Percentiles rank a stretch among this genome's conserved stretches.
phyloP scores from a whole-genome alignment of 2,888 invertebrate species.

The Helleia helle region DNA sequence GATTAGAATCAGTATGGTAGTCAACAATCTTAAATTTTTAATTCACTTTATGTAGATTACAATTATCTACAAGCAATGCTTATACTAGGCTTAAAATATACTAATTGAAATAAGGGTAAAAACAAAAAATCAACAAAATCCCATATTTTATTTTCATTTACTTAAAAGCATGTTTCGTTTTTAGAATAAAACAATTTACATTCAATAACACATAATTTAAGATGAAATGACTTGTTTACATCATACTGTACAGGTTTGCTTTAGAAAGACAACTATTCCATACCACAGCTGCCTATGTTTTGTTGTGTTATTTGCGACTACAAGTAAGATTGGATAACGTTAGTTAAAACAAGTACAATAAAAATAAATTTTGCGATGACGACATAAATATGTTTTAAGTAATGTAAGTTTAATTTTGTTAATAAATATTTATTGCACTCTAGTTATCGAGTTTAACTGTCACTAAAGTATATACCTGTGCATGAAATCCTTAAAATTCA shows the following conservation, averaged over 20 bases:
- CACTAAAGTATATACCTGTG: constrained; percentile 11
- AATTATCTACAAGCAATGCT: too few species aligned
- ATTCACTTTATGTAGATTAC: too few species aligned
- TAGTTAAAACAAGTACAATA: constrained; percentile 35
- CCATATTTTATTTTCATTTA: constrained; percentile 72
- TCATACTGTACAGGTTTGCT: constrained; percentile 62
- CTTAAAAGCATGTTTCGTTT: constrained; percentile 72
- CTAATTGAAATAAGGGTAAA: too few species aligned
- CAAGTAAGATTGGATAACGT: constrained; percentile 42
- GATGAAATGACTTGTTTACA: constrained; percentile 62
- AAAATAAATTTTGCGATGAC: constrained; percentile 12
- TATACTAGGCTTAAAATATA: too few species aligned
- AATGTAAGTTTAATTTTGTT: constrained; percentile 26
- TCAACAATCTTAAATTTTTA: too few species aligned
- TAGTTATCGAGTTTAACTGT: constrained; percentile 29
- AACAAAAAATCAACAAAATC: constrained; percentile 58
- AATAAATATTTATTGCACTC: constrained; percentile 65
- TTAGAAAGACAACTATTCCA: too few species aligned
- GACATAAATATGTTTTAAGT: constrained; percentile 19
- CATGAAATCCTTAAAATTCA: constrained; percentile 23
- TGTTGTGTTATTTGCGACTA: constrained; percentile 36
- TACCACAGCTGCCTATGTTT: constrained; percentile 30
- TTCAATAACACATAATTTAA: constrained; percentile 71
- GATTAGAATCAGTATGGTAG: too few species aligned
- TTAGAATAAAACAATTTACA: constrained; percentile 70